These are phyloP conservation scores for Brachionus paranguensis DNA, from an alignment of 1,140 invertebrate species.

Conservation along the genomic window DNA sequence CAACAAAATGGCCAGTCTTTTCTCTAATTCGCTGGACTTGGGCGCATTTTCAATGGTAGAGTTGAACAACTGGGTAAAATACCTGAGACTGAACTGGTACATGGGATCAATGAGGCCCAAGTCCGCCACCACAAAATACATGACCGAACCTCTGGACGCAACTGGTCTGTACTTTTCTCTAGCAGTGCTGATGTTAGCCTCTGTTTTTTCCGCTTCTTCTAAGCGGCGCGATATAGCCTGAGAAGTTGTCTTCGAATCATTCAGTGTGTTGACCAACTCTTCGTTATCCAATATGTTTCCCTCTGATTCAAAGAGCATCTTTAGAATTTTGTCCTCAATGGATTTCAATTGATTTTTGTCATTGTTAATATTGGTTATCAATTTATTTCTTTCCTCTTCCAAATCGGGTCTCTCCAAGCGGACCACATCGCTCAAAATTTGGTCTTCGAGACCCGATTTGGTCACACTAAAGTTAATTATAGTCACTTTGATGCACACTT, in stretches of 20 bases:
- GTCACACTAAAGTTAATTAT: slow-evolving; percentile 57
- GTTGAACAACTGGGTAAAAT: slow-evolving; percentile 63
- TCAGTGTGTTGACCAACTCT: slow-evolving; percentile 38
- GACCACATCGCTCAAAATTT: slow-evolving; percentile 54
- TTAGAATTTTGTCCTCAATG: slow-evolving; percentile 36
- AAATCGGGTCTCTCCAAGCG: slow-evolving; percentile 44
- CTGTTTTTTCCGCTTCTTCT: slow-evolving; percentile 72
- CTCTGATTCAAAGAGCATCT: slow-evolving; percentile 40
- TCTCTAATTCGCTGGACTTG: slow-evolving; percentile 47
- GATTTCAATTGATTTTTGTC: slow-evolving; percentile 47
- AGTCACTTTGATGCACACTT: slow-evolving; percentile 56
- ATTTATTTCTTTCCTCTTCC: slow-evolving; percentile 32
- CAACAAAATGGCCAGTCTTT: slow-evolving; percentile 49
- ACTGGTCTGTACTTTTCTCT: slow-evolving; percentile 51
- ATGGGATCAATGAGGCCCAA: slow-evolving; percentile 56
- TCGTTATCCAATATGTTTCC: slow-evolving; percentile 40
- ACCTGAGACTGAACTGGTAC: slow-evolving; percentile 70
- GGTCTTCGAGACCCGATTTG: slow-evolving; percentile 59
- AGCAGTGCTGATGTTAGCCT: slow-evolving; percentile 42
- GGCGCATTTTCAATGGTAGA: slow-evolving; percentile 52
- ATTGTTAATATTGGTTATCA: slow-evolving; percentile 38
- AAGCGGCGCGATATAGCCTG: slow-evolving; percentile 67
- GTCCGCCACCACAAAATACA: slow-evolving; percentile 57
- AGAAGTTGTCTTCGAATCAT: slow-evolving; percentile 66
- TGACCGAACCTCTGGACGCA: slow-evolving; percentile 53